A percentile compares a stretch with the other conserved stretches of the same genome.
Evolutionary conservation across 2,113 vertebrate genomes (phyloP).

Genomic region (Tamias sibiricus): DNA sequence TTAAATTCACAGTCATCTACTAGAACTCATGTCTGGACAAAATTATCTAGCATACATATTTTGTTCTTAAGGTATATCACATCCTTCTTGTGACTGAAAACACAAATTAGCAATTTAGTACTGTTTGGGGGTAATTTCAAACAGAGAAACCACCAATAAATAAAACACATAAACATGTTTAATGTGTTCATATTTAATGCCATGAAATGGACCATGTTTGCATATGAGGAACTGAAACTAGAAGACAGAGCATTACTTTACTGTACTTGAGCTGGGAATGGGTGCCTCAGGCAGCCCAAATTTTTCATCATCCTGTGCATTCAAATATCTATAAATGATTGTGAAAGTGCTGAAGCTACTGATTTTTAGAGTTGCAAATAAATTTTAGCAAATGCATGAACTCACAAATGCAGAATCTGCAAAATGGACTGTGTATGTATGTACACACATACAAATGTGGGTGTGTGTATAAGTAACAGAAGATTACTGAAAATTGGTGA

Average conservation of each 20-base stretch:
- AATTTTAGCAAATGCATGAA: background rate
- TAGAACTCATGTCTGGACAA: background rate
- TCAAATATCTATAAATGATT: background rate
- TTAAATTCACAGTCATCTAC: background rate
- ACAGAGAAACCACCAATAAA: background rate
- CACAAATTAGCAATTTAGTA: background rate
- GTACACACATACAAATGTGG: background rate
- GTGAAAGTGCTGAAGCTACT: no score
- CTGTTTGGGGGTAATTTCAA: background rate
- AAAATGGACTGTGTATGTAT: background rate
- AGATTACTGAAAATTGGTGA: background rate
- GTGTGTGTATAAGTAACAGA: background rate
- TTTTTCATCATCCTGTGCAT: no score
- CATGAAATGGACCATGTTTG: background rate
- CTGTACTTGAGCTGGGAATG: background rate
- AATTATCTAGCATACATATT: background rate
- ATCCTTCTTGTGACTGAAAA: background rate
- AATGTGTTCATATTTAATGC: no score
- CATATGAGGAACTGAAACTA: background rate
- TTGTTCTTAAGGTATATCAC: background rate
- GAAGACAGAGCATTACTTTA: background rate
- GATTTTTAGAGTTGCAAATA: background rate
- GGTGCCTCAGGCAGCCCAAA: background rate
- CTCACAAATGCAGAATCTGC: background rate
- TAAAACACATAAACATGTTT: background rate